A percentile compares a stretch with the other conserved stretches of the same genome.
phyloP scores from a whole-genome alignment of 2,888 invertebrate genomes.

The Marasmarcha lunaedactyla region DNA sequence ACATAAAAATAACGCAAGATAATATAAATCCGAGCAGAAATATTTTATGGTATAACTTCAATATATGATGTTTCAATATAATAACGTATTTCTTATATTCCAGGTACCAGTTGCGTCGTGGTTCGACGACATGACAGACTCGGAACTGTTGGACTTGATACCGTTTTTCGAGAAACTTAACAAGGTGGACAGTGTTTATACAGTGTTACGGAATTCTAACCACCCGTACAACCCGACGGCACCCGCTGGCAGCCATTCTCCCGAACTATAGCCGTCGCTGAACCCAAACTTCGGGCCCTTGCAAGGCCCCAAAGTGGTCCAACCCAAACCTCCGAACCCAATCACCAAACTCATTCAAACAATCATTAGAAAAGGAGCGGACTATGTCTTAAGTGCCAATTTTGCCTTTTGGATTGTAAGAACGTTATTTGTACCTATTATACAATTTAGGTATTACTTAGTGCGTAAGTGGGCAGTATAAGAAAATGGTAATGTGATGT shows the following conservation, averaged over 20 bases:
- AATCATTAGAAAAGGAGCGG: constrained; percentile 41
- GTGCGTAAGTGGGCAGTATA: constrained; percentile 61
- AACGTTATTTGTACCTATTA: constrained; percentile 65
- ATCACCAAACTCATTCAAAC: constrained; percentile 30
- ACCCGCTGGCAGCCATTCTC: constrained; percentile 15
- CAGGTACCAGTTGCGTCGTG: constrained; percentile 98
- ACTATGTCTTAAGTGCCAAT: constrained; percentile 68
- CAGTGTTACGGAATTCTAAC: constrained; percentile 92
- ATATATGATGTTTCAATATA: too few species aligned
- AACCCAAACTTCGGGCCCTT: constrained; percentile 10
- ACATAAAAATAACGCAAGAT: too few species aligned
- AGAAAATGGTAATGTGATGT: constrained; percentile 37
- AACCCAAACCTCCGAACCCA: constrained; percentile 7
- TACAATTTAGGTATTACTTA: constrained; percentile 63
- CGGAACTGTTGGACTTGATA: constrained; percentile 95
- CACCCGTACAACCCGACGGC: constrained; percentile 80
- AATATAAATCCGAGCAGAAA: too few species aligned
- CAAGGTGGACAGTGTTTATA: constrained; percentile 96
- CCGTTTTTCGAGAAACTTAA: constrained; percentile 98
- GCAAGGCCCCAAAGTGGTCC: constrained; percentile 9
- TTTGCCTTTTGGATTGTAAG: constrained; percentile 70
- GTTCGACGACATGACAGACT: constrained; percentile 99
- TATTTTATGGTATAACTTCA: too few species aligned
- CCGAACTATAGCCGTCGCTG: constrained; percentile 42
- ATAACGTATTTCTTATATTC: too few species aligned